A percentile compares a stretch with the other conserved stretches of the same genome.
Conservation (phyloP, 2,888 invertebrate genomes). For the Hypomecis punctinalis region DNA sequence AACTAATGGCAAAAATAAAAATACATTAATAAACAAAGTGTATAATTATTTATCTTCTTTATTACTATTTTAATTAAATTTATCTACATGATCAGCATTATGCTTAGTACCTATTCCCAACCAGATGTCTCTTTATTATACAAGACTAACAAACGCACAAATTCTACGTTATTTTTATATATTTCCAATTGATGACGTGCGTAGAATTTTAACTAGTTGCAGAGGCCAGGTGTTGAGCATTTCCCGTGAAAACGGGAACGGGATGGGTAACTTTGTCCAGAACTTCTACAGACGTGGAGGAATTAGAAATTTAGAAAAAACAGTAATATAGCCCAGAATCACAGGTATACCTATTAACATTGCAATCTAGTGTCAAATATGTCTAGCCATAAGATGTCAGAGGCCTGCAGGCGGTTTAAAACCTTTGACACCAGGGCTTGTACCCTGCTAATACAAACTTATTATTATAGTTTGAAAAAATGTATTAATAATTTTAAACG, state of each 20-base stretch:
- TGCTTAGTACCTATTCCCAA: conserved; percentile 1
- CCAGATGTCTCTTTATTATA: conserved; percentile 36
- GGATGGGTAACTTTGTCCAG: conserved; percentile 45
- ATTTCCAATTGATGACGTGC: conserved; percentile 42
- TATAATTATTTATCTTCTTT: too few species aligned
- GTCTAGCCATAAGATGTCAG: too few species aligned
- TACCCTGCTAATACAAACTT: too few species aligned
- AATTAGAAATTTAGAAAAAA: neutral
- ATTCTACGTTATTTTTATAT: conserved; percentile 16
- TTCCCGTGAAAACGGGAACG: conserved; percentile 65
- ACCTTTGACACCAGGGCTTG: too few species aligned
- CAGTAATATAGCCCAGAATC: too few species aligned
- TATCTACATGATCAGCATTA: conserved; percentile 19
- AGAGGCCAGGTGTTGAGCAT: conserved; percentile 61
- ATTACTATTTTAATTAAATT: neutral
- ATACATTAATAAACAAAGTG: neutral
- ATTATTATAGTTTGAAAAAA: too few species aligned
- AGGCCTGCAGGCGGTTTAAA: too few species aligned
- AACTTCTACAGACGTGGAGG: neutral
- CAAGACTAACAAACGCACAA: conserved; percentile 28
- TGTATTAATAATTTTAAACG: too few species aligned
- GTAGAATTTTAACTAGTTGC: conserved; percentile 43
- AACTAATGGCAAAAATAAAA: neutral
- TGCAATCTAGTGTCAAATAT: too few species aligned
- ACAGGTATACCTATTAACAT: too few species aligned